Evolutionary conservation across 2,888 invertebrate genomes (phyloP).

Genomic region (Zaprionus obscuricornis): DNA sequence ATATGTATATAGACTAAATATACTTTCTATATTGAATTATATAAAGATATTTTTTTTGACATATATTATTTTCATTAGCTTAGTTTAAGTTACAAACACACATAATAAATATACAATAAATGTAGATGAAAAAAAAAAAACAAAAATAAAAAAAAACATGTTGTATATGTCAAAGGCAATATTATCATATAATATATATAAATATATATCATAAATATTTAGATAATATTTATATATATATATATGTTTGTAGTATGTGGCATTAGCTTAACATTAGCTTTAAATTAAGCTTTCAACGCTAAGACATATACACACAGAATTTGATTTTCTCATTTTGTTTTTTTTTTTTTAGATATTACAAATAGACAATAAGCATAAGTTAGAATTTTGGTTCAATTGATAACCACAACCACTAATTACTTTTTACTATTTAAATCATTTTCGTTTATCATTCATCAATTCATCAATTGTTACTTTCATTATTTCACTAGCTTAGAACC

Average conservation of each 20-base stretch:
- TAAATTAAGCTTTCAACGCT: slow-evolving; percentile 9
- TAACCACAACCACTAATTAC: slow-evolving; percentile 65
- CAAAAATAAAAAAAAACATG: slow-evolving; percentile 8
- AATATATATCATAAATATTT: neutral
- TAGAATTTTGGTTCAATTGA: slow-evolving; percentile 35
- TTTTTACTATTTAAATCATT: slow-evolving; percentile 25
- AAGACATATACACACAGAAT: slow-evolving; percentile 43
- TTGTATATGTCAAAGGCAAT: slow-evolving; percentile 27
- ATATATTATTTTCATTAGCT: slow-evolving; percentile 21
- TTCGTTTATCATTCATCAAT: too few species aligned
- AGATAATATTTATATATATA: slow-evolving; percentile 12
- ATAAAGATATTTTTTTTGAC: slow-evolving; percentile 38
- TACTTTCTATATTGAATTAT: slow-evolving; percentile 1
- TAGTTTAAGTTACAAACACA: slow-evolving; percentile 48
- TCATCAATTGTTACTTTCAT: slow-evolving; percentile 10
- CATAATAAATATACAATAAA: slow-evolving; percentile 44
- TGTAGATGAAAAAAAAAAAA: slow-evolving; percentile 36
- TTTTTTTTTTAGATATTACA: slow-evolving; percentile 26
- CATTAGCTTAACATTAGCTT: slow-evolving; percentile 21
- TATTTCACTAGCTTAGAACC: slow-evolving; percentile 54
- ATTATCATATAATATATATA: neutral
- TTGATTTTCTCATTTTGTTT: too few species aligned
- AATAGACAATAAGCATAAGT: slow-evolving; percentile 36
- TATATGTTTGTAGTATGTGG: slow-evolving; percentile 9
- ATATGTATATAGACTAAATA: slow-evolving; percentile 14